Base-by-base conservation (phyloP, 2,888 invertebrate genomes). In the Penaeus monodon region DNA sequence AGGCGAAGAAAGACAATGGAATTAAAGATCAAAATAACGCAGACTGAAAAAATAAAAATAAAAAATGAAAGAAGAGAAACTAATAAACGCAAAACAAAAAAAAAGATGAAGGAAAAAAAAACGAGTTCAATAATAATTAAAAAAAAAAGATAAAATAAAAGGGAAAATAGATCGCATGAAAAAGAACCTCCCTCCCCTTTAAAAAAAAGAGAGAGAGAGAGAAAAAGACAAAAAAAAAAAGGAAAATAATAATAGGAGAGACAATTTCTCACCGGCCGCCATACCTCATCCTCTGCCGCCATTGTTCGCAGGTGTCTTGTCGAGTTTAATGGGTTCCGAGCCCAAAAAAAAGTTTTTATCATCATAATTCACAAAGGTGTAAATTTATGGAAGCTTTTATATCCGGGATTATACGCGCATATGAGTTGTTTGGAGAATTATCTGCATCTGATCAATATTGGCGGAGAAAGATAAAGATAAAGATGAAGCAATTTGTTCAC, bases 271-370 rank as follows among this genome's bases (percentile, higher is more conserved):
- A 81, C 80, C 27, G 63, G 49, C 76, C 57, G 65, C 68, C 68
- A 81, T 81, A 74, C n/a, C 76, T 85, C 85, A 85, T 57, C 38
- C 65, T 57, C 66, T 24, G 81, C 76, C 44, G 73, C 82, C 70
- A 86, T 82, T 86, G 86, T 86, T 78, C 86, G 81, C 86, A 86
- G 86, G 86, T 86, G 86, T 86, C 86, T 86, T 86, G 86, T 81
- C 78, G 33, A 68, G 68, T 27, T 76, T 82, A 82, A 86, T 86
- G 82, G 86, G 57, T 57, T 57, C 17, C 57, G 57, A 57, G 57
- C 57, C 57, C 57, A 14, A 57, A 57, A 57, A 86, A 86, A 86
- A 86, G 82, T 77, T 78, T 77, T 86, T 81, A 86, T 81, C 86
- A 86, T 82, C 86, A 82, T 86, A 86, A 77, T 74, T 86, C 86